Conservation (phyloP, 53 echinoderm and acorn worm species). For the Mesocentrotus franciscanus region DNA sequence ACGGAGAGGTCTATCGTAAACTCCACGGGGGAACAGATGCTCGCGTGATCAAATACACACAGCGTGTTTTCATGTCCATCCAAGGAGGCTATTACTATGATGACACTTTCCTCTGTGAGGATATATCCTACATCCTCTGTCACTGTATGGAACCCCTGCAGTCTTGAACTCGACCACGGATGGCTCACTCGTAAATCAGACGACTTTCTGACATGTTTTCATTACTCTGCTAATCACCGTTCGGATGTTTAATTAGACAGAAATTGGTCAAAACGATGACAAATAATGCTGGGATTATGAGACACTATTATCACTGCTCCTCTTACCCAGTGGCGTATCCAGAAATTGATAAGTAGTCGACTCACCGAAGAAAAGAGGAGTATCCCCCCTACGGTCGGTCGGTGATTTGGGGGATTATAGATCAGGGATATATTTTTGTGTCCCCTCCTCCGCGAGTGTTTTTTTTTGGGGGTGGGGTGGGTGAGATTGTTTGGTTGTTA, state of each 20-base stretch:
- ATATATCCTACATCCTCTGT: constrained; percentile 1
- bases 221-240: background rate
- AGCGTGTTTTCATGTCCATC: constrained; percentile 29
- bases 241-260: constrained; percentile 41
- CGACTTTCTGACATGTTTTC: background rate
- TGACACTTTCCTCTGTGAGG: constrained; percentile 11
- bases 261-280: constrained; percentile 9
- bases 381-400: no score
- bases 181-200: background rate
- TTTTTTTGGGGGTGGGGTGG: no score
- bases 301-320: background rate
- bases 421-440: no score
- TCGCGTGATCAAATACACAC: constrained; percentile 36
- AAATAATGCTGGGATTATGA: background rate
- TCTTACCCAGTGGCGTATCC: background rate
- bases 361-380: no score
- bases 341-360: background rate
- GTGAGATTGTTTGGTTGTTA: no score
- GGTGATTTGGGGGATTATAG: no score
- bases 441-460: no score
- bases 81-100: background rate
- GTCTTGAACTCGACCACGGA: background rate
- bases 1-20: background rate
- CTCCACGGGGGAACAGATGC: constrained; percentile 18
- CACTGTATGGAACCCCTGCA: background rate